Percentiles rank a stretch among this genome's conserved stretches.
phyloP scores from a whole-genome alignment of 2,797 vertebrate species.

The Philypnodon macrostomus region DNA sequence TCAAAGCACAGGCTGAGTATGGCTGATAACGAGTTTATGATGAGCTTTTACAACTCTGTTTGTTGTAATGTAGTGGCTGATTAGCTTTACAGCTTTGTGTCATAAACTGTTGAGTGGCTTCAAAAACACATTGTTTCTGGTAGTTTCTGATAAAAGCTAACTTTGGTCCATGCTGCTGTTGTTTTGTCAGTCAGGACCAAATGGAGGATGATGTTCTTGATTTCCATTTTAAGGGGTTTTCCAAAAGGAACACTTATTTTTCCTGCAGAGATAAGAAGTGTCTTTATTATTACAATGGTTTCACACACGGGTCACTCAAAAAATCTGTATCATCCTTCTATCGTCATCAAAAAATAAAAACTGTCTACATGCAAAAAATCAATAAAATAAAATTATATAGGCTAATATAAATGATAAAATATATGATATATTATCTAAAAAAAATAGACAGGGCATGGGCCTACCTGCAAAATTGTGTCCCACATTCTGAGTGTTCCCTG shows the following conservation, averaged over 20 bases:
- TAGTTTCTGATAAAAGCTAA: not conserved
- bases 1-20: slow-evolving; percentile 22
- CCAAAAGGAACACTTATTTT: slow-evolving; percentile 66
- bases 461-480: slow-evolving; percentile 78
- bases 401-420: too few species aligned
- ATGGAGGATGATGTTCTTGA: slow-evolving; percentile 6
- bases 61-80: slow-evolving; percentile 14
- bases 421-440: too few species aligned
- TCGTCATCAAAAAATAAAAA: too few species aligned
- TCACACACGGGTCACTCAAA: slow-evolving; percentile 12
- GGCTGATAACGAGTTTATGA: slow-evolving; percentile 1
- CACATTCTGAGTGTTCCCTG: slow-evolving; percentile 72
- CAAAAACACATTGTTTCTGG: not conserved
- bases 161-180: slow-evolving; percentile 23
- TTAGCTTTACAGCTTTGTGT: slow-evolving; percentile 10
- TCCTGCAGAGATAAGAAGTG: slow-evolving; percentile 59
- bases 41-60: slow-evolving; percentile 44
- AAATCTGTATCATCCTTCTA: too few species aligned
- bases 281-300: slow-evolving; percentile 12
- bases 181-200: slow-evolving; percentile 5
- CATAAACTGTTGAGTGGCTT: not conserved
- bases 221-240: slow-evolving; percentile 22
- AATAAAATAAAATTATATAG: too few species aligned
- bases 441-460: too few species aligned
- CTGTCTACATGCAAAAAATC: too few species aligned